Evolutionary conservation across 2,797 vertebrate species (phyloP), one percentile per base, ranked within the genome.

Genomic region (Fringilla coelebs): DNA sequence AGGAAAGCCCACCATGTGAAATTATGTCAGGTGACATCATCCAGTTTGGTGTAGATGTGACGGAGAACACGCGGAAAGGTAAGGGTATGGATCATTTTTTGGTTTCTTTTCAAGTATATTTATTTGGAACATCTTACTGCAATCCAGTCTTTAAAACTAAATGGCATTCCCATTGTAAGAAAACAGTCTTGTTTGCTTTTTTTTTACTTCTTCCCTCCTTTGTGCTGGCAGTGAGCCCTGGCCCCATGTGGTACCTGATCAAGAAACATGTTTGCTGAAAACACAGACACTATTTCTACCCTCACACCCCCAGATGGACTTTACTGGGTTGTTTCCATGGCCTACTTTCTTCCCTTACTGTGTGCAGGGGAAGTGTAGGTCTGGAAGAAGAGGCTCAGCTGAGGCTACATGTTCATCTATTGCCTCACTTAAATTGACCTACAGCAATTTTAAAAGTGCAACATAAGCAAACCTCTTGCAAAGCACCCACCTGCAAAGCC

Each of bases 31-130:
- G 99, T 62, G 99, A 99, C 97, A 98, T 99, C 98, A 99, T 99
- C 95, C 99, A 99, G 96, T 99, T 99, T 75, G 99, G 99, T 9
- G 99, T 99, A 28, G 99, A 99, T 93, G 99, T 99, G 97, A 99
- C 99, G 0, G 99, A 99, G 98, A 99, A 99, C 98, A 99, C 99
- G 41, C 99, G 99, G 93, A 99, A 99, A 99, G 99, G 99, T 99
- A 98, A 91, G 94, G 76, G 88, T 96, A 96, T 96, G 97, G 95
- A 97, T 97, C 90, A 0, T 5, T 90, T 96, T 94, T 91, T 92
- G 22, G 41, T 51, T 84, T 89, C 20, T 84, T 71, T 22, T 8
- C 10, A 57, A 51, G 11, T 73, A 0, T 81, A 13, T 40, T 70
- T 77, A 26, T 82, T 80, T 74, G 49, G 46, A 77, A 52, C 31